Conservation (phyloP, 2,113 vertebrate genomes). For the Myanophis thanlyinensis region DNA sequence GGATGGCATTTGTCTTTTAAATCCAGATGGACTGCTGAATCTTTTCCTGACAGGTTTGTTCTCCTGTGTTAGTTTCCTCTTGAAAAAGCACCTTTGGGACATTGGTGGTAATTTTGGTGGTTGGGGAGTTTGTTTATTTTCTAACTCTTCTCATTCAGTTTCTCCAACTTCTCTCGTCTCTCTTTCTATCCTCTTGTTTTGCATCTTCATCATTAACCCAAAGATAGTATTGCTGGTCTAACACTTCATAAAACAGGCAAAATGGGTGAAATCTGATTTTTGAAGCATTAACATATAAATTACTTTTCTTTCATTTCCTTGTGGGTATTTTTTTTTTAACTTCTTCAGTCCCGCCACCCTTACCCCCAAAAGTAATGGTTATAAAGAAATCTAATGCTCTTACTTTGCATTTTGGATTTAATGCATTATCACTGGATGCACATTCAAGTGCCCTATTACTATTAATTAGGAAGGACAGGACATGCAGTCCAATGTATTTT, state of each 20-base stretch:
- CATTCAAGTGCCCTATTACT: not conserved
- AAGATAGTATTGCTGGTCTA: not conserved
- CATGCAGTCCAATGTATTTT: not conserved
- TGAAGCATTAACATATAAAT: constrained; percentile 34
- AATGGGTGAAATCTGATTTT: constrained; percentile 22
- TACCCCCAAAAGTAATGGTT: constrained; percentile 20
- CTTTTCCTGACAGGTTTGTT: too few relatives aligned
- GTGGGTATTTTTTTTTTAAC: not conserved
- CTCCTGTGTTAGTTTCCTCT: too few relatives aligned
- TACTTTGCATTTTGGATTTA: constrained; percentile 8
- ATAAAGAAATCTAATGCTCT: not conserved
- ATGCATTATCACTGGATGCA: constrained; percentile 34
- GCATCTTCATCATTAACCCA: not conserved
- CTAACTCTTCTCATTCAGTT: not conserved
- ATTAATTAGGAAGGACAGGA: not conserved
- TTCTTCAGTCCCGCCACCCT: constrained; percentile 3
- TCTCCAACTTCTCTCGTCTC: too few relatives aligned
- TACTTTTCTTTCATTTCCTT: constrained; percentile 1
- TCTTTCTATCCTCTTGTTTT: not conserved
- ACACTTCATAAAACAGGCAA: not conserved
- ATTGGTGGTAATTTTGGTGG: too few relatives aligned
- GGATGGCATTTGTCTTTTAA: too few relatives aligned
- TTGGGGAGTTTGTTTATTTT: not conserved
- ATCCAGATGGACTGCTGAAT: too few relatives aligned
- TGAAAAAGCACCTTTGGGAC: too few relatives aligned